A percentile compares a stretch with the other conserved stretches of the same genome.
Conservation (phyloP, 2,113 vertebrate genomes). For the Heptranchias perlo region DNA sequence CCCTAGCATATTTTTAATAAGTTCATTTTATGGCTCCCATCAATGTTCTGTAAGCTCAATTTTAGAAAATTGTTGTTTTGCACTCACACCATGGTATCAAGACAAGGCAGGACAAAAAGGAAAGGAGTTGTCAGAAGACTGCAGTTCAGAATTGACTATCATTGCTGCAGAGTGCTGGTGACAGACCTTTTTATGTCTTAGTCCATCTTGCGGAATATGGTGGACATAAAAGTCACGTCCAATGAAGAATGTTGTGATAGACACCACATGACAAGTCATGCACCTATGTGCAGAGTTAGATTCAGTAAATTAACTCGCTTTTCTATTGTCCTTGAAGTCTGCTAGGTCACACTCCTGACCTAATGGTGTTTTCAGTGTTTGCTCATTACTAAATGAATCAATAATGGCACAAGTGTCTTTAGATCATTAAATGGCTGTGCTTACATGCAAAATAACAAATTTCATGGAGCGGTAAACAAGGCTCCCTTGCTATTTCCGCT, state of each 20-base stretch:
- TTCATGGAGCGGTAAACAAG: background rate
- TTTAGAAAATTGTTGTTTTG: background rate
- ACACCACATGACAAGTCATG: background rate
- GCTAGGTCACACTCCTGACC: background rate
- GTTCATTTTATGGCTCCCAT: background rate
- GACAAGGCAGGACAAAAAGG: background rate
- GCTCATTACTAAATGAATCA: background rate
- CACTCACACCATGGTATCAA: background rate
- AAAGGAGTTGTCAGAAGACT: background rate
- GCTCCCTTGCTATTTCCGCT: background rate
- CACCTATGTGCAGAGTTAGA: too few relatives aligned
- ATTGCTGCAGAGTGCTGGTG: background rate
- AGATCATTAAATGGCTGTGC: background rate
- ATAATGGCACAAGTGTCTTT: background rate
- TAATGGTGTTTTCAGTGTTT: background rate
- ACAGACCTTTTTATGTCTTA: background rate
- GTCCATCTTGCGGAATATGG: background rate
- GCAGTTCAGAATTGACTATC: background rate
- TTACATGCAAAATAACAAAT: background rate
- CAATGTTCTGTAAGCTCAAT: background rate
- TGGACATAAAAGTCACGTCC: background rate
- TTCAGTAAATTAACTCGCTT: too few relatives aligned
- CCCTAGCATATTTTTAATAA: background rate
- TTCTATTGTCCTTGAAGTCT: too few relatives aligned
- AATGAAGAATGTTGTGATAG: background rate